Conservation (phyloP, 2,888 invertebrate genomes). For the Melipona bicolor region DNA sequence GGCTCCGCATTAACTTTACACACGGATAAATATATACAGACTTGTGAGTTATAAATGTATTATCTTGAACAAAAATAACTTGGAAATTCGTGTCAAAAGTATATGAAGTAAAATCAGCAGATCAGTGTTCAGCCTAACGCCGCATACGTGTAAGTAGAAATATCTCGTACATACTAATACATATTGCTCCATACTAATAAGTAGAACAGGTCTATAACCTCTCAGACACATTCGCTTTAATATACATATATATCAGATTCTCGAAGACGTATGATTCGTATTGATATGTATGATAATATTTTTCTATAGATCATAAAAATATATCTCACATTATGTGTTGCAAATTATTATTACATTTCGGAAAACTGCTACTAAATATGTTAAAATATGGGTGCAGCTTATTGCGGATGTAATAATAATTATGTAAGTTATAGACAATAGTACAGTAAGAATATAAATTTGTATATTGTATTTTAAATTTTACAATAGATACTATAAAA, state of each 20-base stretch:
- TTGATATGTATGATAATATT: neutral
- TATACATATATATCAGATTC: too few species aligned
- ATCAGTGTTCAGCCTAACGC: neutral
- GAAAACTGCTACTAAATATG: neutral
- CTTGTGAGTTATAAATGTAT: neutral
- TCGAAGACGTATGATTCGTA: neutral
- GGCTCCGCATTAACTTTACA: neutral
- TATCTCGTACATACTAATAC: too few species aligned
- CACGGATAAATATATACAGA: neutral
- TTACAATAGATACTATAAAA: neutral
- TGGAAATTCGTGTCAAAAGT: neutral
- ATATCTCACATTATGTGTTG: neutral
- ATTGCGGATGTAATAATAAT: too few species aligned
- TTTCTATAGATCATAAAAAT: neutral
- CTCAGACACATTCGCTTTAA: neutral
- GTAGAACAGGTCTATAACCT: neutral
- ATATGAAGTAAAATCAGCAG: neutral
- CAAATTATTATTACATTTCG: neutral
- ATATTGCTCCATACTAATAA: neutral
- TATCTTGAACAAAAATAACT: too few species aligned
- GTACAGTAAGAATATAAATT: too few species aligned
- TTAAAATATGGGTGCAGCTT: too few species aligned
- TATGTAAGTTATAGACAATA: too few species aligned
- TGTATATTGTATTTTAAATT: too few species aligned
- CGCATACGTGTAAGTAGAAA: neutral